Conservation (phyloP, 2,797 vertebrate genomes). For the Setipinna tenuifilis region DNA sequence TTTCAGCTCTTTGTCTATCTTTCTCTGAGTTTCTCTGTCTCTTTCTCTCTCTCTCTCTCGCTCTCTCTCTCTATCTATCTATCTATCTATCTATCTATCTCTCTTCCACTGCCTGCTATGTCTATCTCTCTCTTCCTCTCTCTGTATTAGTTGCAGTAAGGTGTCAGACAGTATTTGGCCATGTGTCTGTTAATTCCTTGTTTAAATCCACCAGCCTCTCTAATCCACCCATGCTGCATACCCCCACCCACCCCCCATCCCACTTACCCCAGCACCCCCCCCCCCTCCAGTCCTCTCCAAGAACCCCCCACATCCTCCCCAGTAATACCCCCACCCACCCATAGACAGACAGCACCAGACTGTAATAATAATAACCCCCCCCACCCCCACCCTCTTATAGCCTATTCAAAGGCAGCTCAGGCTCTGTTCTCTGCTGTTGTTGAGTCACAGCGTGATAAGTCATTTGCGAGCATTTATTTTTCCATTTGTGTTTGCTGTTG, state of each 20-base stretch:
- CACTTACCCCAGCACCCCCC: neutral
- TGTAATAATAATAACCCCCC: too few species aligned
- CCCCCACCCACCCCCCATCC: too few species aligned
- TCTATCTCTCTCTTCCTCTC: too few species aligned
- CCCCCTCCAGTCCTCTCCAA: neutral
- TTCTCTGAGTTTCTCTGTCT: too few species aligned
- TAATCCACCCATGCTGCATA: neutral
- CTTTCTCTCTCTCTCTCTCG: neutral
- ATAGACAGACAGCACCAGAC: too few species aligned
- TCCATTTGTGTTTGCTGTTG: too few species aligned
- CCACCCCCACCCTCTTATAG: neutral
- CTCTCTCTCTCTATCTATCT: neutral
- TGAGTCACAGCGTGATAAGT: neutral
- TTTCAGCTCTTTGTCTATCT: too few species aligned
- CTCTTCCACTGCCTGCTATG: neutral
- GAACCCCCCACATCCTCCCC: neutral
- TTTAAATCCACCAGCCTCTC: neutral
- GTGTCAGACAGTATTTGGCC: neutral
- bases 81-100: neutral
- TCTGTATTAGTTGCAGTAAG: too few species aligned
- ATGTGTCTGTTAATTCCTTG: neutral
- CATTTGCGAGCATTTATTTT: neutral
- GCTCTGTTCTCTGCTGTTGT: neutral
- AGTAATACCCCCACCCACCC: too few species aligned
- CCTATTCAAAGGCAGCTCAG: neutral